phyloP scores from a whole-genome alignment of 2,797 vertebrate species.

The Vultur gryphus region DNA sequence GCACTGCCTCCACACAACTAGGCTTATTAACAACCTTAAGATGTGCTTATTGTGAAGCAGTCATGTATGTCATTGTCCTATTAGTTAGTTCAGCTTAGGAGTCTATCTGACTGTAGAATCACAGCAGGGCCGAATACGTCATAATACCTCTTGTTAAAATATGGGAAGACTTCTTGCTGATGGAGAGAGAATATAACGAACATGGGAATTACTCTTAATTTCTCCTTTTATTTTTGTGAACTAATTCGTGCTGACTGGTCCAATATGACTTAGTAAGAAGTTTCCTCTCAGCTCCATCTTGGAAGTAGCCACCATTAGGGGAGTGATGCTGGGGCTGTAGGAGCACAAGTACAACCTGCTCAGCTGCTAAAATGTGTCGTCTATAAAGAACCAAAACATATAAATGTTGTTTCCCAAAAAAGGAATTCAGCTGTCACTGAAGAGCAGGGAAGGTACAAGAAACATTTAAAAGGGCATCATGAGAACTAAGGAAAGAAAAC shows the following conservation, averaged over 20 bases:
- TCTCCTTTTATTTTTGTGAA: neutral
- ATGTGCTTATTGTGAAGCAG: neutral
- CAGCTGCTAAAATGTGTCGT: neutral
- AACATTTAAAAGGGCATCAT: neutral
- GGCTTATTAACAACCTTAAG: neutral
- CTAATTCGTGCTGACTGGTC: neutral
- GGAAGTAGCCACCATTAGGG: neutral
- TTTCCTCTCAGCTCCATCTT: neutral
- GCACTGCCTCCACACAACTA: neutral
- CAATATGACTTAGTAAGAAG: fast-evolving
- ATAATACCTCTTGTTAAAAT: neutral
- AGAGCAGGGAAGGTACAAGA: neutral
- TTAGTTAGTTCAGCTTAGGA: neutral
- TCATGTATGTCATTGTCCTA: neutral
- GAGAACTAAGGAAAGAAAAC: neutral
- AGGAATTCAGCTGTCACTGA: neutral
- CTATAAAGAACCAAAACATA: neutral
- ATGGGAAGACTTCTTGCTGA: neutral
- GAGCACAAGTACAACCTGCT: neutral
- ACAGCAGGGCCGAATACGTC: neutral
- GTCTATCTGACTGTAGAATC: neutral
- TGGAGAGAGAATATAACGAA: neutral
- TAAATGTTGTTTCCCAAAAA: neutral
- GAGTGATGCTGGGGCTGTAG: neutral
- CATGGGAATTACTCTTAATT: neutral